phyloP scores from a whole-genome alignment of 1,140 invertebrate species.

The Saccostrea echinata region DNA sequence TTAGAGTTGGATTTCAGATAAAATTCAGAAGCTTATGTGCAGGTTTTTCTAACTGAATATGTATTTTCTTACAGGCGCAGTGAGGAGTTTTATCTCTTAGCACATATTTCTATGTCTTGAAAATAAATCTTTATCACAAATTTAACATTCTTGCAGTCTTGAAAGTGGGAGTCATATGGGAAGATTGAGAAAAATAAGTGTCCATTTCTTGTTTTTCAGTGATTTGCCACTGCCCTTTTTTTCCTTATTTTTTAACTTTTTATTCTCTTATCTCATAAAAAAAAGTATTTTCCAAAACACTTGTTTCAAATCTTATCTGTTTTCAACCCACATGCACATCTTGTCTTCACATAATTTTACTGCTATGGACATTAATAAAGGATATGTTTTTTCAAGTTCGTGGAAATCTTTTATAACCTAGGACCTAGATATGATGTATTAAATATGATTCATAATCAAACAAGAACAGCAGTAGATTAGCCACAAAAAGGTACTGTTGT shows the following conservation, averaged over 20 bases:
- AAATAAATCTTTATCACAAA: constrained; percentile 9
- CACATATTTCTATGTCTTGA: constrained; percentile 20
- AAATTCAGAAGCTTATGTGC: constrained; percentile 29
- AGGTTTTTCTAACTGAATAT: constrained; percentile 2
- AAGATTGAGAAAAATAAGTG: neutral
- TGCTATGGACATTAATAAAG: neutral
- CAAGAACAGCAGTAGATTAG: neutral
- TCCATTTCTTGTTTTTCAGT: constrained; percentile 20
- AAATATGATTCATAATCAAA: constrained; percentile 27
- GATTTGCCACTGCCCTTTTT: neutral
- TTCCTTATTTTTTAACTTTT: neutral
- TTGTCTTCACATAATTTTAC: neutral
- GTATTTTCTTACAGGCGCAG: neutral
- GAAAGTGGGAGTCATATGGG: constrained; percentile 8
- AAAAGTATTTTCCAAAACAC: neutral
- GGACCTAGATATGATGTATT: constrained; percentile 13
- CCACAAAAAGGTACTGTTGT: neutral
- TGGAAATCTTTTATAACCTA: constrained; percentile 25
- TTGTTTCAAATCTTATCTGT: neutral
- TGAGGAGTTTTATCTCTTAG: constrained; percentile 2
- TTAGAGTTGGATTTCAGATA: constrained; percentile 35
- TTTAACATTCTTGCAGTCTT: constrained; percentile 26
- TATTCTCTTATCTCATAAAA: neutral
- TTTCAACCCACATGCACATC: neutral
- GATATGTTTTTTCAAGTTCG: neutral